These are phyloP conservation scores for Brachystomella parvula DNA, from an alignment of 1,140 invertebrate genomes.

Conservation along the genomic window DNA sequence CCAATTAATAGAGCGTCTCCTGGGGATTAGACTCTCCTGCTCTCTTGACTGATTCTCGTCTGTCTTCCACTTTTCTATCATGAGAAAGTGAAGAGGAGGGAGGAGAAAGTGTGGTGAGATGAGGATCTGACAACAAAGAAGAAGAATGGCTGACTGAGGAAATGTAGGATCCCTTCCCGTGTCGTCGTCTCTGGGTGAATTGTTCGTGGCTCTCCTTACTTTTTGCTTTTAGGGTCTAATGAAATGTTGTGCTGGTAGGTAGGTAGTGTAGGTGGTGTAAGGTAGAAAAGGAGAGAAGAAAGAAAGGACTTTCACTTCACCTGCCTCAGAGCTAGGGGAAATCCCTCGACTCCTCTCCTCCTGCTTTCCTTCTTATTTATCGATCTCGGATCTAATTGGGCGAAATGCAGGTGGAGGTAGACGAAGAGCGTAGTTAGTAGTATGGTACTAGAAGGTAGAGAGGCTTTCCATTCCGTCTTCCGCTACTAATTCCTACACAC, in stretches of 20 bases:
- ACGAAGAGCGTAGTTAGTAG: too few relatives aligned
- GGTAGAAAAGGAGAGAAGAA: background rate
- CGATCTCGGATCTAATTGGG: slow-evolving; percentile 38
- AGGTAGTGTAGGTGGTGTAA: too few relatives aligned
- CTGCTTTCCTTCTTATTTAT: slow-evolving; percentile 37
- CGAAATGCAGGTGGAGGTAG: slow-evolving; percentile 34
- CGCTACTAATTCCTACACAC: too few relatives aligned
- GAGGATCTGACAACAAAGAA: background rate
- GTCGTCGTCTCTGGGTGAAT: background rate
- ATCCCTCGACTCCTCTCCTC: slow-evolving; percentile 6
- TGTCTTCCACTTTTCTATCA: background rate
- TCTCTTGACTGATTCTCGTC: slow-evolving; percentile 10
- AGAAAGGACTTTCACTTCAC: background rate
- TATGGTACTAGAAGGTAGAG: too few relatives aligned
- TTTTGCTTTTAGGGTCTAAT: background rate
- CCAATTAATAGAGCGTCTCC: slow-evolving; percentile 38
- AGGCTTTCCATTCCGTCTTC: too few relatives aligned
- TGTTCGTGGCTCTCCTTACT: background rate
- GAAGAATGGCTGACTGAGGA: too few relatives aligned
- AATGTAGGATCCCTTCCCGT: background rate
- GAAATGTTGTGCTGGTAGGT: too few relatives aligned
- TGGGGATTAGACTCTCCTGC: slow-evolving; percentile 30
- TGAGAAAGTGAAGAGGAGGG: slow-evolving; percentile 9
- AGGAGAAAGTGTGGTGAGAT: background rate
- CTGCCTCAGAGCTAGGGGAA: too few relatives aligned